Evolutionary conservation across 2,888 invertebrate genomes (phyloP), one percentile per base, ranked within the genome.

Genomic region (Amphipoea lucens): DNA sequence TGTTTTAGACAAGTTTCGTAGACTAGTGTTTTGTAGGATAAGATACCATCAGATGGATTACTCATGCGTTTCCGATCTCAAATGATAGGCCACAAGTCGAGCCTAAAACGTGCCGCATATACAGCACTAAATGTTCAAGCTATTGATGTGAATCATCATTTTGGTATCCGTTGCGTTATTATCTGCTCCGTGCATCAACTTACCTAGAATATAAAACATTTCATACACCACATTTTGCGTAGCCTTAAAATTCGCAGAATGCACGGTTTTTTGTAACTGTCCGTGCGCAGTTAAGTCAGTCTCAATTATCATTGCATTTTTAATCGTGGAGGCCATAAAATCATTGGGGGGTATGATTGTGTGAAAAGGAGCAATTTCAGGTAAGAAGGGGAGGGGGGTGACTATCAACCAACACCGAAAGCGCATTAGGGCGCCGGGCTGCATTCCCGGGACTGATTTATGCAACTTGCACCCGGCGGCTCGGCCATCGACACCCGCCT

Each of bases 401-500:
- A 92, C 94, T 95, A 96, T 96, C 96, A 93, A 92, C 93, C 91
- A 93, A 96, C 96, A 96, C 94, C 94, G 93, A 96, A 96, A 96
- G 96, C 96, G 95, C 96, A 96, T 96, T 96, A 96, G 95, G 95
- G 94, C 94, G 94, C 94, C 93, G 91, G 87, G 91, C 93, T 90
- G 95, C 96, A 96, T 96, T 96, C 95, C 92, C 94, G 89, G 90
- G 92, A 91, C 96, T 96, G 96, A 96, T 96, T 96, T 96, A 96
- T 96, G 95, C 96, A 95, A 94, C 91, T 92, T 92, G 94, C 95
- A 93, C 92, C 93, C 93, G 92, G 91, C 90, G 92, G 92, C 93
- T 89, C 95, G 95, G 95, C 90, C 96, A 93, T 95, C 95, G 95
- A 95, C 95, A 94, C 94, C 87, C 93, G 91, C 91, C 93, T 94